Evolutionary conservation across 2,113 vertebrate genomes (phyloP).

Genomic region (Chlorodrepanis virens): DNA sequence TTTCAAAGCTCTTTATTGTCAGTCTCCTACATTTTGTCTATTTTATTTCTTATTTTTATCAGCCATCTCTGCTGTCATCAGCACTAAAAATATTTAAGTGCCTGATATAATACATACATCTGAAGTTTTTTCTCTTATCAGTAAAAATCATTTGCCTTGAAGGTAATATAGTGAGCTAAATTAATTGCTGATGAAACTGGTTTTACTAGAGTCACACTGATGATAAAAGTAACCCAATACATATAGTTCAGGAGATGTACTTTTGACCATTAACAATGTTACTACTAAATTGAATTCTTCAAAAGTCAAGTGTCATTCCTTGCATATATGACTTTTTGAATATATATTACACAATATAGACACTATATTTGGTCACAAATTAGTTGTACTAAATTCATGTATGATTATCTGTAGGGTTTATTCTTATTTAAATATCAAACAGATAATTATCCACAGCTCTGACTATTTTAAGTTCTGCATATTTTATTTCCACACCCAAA

Average conservation of each 20-base stretch:
- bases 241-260: neutral
- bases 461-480: neutral
- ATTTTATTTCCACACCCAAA: neutral
- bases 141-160: neutral
- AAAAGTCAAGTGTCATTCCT: neutral
- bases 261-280: neutral
- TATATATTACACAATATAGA: neutral
- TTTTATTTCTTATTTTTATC: slow-evolving; percentile 28
- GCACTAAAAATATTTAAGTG: slow-evolving; percentile 1
- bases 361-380: neutral
- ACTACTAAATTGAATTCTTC: neutral
- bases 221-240: neutral
- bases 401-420: neutral
- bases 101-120: neutral
- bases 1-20: slow-evolving; percentile 1
- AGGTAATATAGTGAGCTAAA: neutral
- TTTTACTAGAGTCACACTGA: neutral
- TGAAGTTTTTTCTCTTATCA: slow-evolving; percentile 9
- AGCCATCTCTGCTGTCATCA: neutral
- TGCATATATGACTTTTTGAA: neutral
- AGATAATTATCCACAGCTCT: neutral
- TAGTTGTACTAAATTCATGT: neutral
- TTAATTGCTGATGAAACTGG: neutral
- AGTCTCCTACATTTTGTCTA: neutral
- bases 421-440: neutral